These are phyloP conservation scores for Laothoe populi DNA, from an alignment of 2,888 invertebrate species.

Conservation along the genomic window DNA sequence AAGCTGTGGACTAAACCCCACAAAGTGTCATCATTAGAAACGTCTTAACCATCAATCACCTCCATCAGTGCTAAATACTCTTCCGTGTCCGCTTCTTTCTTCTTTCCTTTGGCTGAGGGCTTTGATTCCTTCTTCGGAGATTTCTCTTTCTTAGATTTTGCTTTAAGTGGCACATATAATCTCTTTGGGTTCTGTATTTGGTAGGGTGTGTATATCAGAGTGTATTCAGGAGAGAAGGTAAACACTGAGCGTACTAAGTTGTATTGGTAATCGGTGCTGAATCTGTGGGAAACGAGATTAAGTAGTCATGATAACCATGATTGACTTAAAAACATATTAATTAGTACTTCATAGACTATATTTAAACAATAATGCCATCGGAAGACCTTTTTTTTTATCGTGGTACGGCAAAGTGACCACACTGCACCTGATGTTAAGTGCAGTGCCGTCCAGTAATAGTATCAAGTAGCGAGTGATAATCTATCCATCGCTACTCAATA, in stretches of 20 bases:
- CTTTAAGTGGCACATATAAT: conserved; percentile 55
- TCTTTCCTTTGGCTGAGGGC: conserved; percentile 51
- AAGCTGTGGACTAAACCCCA: too few relatives aligned
- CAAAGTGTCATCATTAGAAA: too few relatives aligned
- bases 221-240: conserved; percentile 66
- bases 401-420: too few relatives aligned
- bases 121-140: conserved; percentile 56
- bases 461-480: too few relatives aligned
- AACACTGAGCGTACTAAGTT: conserved; percentile 70
- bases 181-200: conserved; percentile 64
- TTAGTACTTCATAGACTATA: too few relatives aligned
- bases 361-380: too few relatives aligned
- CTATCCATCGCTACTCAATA: too few relatives aligned
- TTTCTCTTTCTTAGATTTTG: conserved; percentile 58
- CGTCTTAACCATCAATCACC: conserved; percentile 42
- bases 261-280: conserved; percentile 76
- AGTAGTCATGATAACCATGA: background rate
- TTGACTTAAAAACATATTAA: too few relatives aligned
- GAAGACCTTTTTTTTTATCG: too few relatives aligned
- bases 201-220: conserved; percentile 61
- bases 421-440: too few relatives aligned
- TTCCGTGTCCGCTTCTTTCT: conserved; percentile 56
- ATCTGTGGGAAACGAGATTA: conserved; percentile 46
- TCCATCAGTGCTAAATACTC: conserved; percentile 66
- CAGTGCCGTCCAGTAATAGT: too few relatives aligned